Evolutionary conservation across 2,113 vertebrate genomes (phyloP).

Genomic region (Thinocorus orbignyianus): DNA sequence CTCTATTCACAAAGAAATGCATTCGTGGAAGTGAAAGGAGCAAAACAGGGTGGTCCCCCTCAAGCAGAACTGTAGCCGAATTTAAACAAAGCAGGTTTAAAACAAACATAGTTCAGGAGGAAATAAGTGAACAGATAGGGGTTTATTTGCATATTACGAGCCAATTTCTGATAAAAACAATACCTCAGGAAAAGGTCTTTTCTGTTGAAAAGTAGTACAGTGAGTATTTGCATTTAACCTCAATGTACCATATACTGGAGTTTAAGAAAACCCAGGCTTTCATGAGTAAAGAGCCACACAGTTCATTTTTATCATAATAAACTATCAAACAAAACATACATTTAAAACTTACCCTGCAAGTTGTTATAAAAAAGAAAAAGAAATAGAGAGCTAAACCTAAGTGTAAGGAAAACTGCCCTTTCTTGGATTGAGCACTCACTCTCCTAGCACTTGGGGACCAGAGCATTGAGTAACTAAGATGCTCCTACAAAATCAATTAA

Average conservation of each 20-base stretch:
- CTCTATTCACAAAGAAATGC: neutral
- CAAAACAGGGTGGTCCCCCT: neutral
- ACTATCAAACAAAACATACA: neutral
- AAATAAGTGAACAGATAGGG: neutral
- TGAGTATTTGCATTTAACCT: neutral
- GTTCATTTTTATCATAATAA: neutral
- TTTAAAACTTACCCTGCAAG: neutral
- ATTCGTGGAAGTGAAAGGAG: neutral
- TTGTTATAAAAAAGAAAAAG: neutral
- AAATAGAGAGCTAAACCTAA: neutral
- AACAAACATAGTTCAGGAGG: neutral
- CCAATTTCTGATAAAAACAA: neutral
- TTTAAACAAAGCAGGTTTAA: neutral
- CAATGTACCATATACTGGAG: neutral
- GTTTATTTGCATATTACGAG: neutral
- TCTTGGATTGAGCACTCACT: rapidly evolving
- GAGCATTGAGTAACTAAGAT: neutral
- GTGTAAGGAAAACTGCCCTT: rapidly evolving
- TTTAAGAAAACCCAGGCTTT: neutral
- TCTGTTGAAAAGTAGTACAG: neutral
- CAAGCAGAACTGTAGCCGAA: neutral
- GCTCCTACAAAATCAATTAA: too few species aligned
- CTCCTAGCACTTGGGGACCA: neutral
- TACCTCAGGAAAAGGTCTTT: neutral
- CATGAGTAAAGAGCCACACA: neutral